phyloP scores from a whole-genome alignment of 2,888 invertebrate genomes.

The Lasiommata megera region DNA sequence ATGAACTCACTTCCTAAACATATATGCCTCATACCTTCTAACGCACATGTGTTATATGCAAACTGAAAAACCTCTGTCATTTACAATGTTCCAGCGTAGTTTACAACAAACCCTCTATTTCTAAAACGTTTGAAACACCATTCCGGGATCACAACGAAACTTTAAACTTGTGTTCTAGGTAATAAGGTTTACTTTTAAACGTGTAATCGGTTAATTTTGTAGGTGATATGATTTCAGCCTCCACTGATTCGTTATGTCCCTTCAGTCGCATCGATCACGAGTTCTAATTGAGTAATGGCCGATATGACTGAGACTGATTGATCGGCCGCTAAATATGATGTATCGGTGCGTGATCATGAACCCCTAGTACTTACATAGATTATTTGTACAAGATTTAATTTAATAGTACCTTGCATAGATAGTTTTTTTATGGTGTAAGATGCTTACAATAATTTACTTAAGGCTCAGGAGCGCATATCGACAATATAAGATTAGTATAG shows the following conservation, averaged over 20 bases:
- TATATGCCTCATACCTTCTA: neutral
- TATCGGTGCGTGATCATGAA: slow-evolving; percentile 40
- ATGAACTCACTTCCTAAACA: no score
- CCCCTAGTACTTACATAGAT: slow-evolving; percentile 19
- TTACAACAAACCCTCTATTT: neutral
- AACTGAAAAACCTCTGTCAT: neutral
- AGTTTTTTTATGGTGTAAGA: no score
- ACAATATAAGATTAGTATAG: no score
- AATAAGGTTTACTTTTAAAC: slow-evolving; percentile 9
- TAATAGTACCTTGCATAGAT: neutral
- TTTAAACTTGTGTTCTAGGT: neutral
- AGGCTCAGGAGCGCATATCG: no score
- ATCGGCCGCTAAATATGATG: slow-evolving; percentile 51
- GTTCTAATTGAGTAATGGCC: slow-evolving; percentile 65
- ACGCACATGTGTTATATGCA: neutral
- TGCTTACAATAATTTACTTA: no score
- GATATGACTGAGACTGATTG: slow-evolving; percentile 57
- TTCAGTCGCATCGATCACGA: slow-evolving; percentile 51
- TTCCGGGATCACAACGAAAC: neutral
- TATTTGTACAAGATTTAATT: slow-evolving; percentile 5
- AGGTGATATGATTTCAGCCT: slow-evolving; percentile 23
- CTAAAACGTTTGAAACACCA: neutral
- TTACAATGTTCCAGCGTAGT: neutral
- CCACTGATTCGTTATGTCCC: slow-evolving; percentile 32
- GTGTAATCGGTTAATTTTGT: neutral